Percentiles rank a stretch among this genome's conserved stretches.
Evolutionary conservation across 2,113 vertebrate species (phyloP).

Genomic region (Otus sunia): DNA sequence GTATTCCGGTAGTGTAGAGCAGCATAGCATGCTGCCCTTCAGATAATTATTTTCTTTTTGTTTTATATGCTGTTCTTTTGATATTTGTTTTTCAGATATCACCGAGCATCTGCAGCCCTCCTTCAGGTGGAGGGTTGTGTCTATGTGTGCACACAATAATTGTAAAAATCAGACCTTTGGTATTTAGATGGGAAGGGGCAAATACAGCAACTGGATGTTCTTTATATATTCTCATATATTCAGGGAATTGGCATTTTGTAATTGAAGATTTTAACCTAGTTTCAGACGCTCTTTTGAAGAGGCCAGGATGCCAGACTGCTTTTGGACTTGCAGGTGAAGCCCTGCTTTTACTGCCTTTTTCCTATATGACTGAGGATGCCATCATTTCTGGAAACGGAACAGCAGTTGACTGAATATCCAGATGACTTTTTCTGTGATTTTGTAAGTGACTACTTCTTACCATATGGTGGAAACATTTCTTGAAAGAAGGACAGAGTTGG

Average conservation of each 20-base stretch:
- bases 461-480: conserved; percentile 45
- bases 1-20: not conserved
- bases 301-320: not conserved
- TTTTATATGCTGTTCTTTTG: not conserved
- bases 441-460: not conserved
- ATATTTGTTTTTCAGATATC: not conserved
- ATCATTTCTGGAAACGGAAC: conserved; percentile 6
- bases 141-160: not conserved
- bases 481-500: not conserved
- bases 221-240: not conserved
- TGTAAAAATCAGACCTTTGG: not conserved
- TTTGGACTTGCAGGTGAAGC: not conserved
- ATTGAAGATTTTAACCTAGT: not conserved
- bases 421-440: conserved; percentile 24
- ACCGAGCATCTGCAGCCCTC: not conserved
- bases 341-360: not conserved
- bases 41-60: not conserved
- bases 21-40: not conserved
- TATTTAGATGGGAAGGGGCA: not conserved
- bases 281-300: not conserved
- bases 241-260: not conserved
- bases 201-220: not conserved
- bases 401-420: conserved; percentile 26
- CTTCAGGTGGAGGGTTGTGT: not conserved
- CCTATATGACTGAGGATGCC: not conserved